phyloP scores from a whole-genome alignment of 2,113 vertebrate species.

The Phainopepla nitens region DNA sequence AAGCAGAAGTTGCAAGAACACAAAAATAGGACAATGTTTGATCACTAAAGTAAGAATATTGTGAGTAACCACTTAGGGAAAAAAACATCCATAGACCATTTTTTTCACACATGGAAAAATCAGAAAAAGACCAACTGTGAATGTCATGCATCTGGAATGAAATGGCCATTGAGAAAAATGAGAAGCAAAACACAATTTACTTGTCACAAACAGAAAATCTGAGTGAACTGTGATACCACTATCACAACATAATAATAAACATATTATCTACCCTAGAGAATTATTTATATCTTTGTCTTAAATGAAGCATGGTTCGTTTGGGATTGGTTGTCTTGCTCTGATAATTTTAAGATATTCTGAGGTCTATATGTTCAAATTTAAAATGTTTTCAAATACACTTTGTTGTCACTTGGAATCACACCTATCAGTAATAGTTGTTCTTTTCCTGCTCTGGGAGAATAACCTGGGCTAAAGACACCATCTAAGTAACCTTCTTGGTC shows the following conservation, averaged over 20 bases:
- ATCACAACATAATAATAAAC: not conserved
- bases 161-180: not conserved
- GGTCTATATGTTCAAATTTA: not conserved
- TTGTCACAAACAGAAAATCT: not conserved
- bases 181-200: not conserved
- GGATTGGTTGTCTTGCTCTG: not conserved
- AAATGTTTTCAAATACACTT: not conserved
- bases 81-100: not conserved
- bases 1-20: slow-evolving; percentile 22
- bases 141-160: not conserved
- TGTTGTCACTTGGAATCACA: not conserved
- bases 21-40: not conserved
- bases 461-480: not conserved
- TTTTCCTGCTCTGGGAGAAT: not conserved
- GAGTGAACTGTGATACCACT: not conserved
- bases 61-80: not conserved
- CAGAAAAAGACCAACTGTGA: not conserved
- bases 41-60: not conserved
- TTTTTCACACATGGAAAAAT: not conserved
- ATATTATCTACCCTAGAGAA: not conserved
- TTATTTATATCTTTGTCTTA: not conserved
- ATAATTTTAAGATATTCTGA: not conserved
- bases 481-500: not conserved
- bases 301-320: not conserved
- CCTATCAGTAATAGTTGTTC: not conserved